Percentiles rank a stretch among this genome's conserved stretches.
Conservation (phyloP, 2,113 vertebrate genomes). For the Perca flavescens region DNA sequence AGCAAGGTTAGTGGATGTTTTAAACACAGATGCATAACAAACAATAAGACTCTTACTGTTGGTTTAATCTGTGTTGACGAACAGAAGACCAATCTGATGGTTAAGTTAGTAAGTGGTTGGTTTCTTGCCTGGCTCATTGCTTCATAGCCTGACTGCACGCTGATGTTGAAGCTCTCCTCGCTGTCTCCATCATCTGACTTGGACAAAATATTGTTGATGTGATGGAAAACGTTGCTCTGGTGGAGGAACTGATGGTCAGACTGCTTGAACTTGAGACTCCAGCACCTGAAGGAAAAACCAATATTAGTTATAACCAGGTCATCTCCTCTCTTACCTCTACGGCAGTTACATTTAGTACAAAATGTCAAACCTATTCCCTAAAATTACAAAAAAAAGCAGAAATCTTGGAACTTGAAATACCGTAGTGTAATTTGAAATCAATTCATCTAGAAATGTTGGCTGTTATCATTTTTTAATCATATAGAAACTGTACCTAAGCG, state of each 20-base stretch:
- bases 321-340: too few relatives aligned
- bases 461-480: background rate
- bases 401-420: background rate
- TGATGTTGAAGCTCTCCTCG: constrained; percentile 98
- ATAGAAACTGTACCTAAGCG: constrained; percentile 88
- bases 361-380: background rate
- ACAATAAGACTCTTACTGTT: background rate
- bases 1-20: constrained; percentile 12
- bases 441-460: background rate
- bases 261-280: constrained; percentile 99
- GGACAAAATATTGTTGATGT: constrained; percentile 99
- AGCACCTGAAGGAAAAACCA: constrained; percentile 86
- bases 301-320: background rate
- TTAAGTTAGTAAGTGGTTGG: background rate
- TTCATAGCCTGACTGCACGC: constrained; percentile 97
- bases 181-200: constrained; percentile 99
- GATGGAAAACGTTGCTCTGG: constrained; percentile 99
- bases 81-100: background rate
- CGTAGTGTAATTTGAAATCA: background rate
- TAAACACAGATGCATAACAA: background rate
- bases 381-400: background rate
- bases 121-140: constrained; percentile 92
- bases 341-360: background rate
- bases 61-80: background rate
- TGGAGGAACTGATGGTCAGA: constrained; percentile 99